Percentiles rank a stretch among this genome's conserved stretches.
These are phyloP conservation scores for Ochlodes sylvanus DNA, from an alignment of 2,888 invertebrate genomes.

Conservation along the genomic window DNA sequence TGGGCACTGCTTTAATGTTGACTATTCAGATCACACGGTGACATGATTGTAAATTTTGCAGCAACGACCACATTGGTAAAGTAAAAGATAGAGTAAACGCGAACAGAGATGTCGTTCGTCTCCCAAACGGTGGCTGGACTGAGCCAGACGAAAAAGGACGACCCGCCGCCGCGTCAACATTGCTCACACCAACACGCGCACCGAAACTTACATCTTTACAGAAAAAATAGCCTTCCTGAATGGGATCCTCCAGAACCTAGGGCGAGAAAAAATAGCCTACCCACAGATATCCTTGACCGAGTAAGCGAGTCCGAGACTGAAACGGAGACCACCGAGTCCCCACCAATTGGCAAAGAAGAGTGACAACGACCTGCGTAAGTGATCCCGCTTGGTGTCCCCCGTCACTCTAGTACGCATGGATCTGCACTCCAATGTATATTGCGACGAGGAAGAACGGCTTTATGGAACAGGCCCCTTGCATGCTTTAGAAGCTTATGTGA, in stretches of 20 bases:
- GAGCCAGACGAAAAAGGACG: conserved; percentile 75
- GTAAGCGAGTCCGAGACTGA: conserved; percentile 59
- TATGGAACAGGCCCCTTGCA: conserved; percentile 78
- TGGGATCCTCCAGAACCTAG: conserved; percentile 78
- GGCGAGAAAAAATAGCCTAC: conserved; percentile 77
- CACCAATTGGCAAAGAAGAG: conserved; percentile 68
- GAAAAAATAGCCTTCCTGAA: conserved; percentile 81
- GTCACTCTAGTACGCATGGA: conserved; percentile 80
- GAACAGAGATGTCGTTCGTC: conserved; percentile 79
- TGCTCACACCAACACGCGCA: conserved; percentile 80
- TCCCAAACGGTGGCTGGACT: conserved; percentile 84
- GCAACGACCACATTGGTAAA: conserved; percentile 22
- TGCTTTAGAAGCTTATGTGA: conserved; percentile 81
- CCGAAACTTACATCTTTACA: conserved; percentile 68
- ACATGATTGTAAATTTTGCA: conserved; percentile 33
- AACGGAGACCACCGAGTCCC: conserved; percentile 59
- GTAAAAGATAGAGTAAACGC: conserved; percentile 17
- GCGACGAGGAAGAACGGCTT: conserved; percentile 71
- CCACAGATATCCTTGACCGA: conserved; percentile 72
- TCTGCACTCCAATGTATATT: conserved; percentile 64
- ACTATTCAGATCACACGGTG: conserved; percentile 34
- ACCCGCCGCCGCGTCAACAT: conserved; percentile 74
- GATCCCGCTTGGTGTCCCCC: conserved; percentile 71
- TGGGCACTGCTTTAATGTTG: conserved; percentile 21
- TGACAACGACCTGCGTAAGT: conserved; percentile 80